Evolutionary conservation across 2,888 invertebrate genomes (phyloP).

Genomic region (Sarcophaga carnaria): DNA sequence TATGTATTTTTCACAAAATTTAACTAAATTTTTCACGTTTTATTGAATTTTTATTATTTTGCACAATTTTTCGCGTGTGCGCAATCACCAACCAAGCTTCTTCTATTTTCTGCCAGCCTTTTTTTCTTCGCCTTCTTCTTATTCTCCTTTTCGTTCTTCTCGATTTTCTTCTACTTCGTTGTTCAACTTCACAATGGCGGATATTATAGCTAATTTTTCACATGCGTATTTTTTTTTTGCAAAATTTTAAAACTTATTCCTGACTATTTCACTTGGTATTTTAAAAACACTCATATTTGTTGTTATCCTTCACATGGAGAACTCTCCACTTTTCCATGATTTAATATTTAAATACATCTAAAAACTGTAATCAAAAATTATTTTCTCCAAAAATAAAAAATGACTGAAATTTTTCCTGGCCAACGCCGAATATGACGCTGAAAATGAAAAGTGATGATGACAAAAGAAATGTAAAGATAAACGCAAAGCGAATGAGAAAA

Average conservation of each 20-base stretch:
- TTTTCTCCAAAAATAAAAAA: slow-evolving; percentile 61
- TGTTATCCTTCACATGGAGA: slow-evolving; percentile 26
- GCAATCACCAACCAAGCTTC: slow-evolving; percentile 69
- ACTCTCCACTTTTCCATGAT: slow-evolving; percentile 58
- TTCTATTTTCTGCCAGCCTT: slow-evolving; percentile 68
- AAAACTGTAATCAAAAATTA: slow-evolving; percentile 45
- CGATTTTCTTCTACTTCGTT: slow-evolving; percentile 67
- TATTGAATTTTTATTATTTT: slow-evolving; percentile 76
- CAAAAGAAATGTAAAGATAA: slow-evolving; percentile 59
- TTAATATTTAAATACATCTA: slow-evolving; percentile 51
- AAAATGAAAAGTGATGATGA: slow-evolving; percentile 64
- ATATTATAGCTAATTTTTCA: slow-evolving; percentile 68
- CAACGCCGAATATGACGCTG: slow-evolving; percentile 69
- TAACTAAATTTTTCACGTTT: slow-evolving; percentile 74
- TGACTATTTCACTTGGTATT: slow-evolving; percentile 31
- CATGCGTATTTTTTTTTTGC: slow-evolving; percentile 65
- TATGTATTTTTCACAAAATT: slow-evolving; percentile 68
- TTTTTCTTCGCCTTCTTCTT: slow-evolving; percentile 61
- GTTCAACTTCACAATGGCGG: slow-evolving; percentile 70
- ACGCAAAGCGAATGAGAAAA: slow-evolving; percentile 35
- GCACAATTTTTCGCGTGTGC: slow-evolving; percentile 77
- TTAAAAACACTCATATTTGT: slow-evolving; percentile 33
- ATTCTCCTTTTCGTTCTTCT: slow-evolving; percentile 65
- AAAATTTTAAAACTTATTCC: slow-evolving; percentile 43
- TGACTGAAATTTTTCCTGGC: slow-evolving; percentile 67